Percentiles rank a stretch among this genome's conserved stretches.
Conservation (phyloP, 2,797 vertebrate species). For the Rousettus madagascariensis region DNA sequence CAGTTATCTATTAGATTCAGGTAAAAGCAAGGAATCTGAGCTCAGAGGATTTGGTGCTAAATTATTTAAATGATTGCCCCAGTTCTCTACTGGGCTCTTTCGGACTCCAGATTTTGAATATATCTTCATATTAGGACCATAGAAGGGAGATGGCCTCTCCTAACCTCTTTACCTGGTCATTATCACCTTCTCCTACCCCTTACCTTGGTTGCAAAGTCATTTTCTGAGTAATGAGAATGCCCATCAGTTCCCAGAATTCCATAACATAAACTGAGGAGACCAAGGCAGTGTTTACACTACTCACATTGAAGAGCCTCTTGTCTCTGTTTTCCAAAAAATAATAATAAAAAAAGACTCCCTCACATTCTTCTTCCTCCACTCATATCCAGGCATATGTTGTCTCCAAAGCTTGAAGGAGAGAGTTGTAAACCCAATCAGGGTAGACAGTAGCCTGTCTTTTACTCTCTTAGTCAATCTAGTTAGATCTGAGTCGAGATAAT, state of each 20-base stretch:
- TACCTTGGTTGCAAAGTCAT: slow-evolving; percentile 12
- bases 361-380: neutral
- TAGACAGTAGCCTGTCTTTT: neutral
- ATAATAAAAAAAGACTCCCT: neutral
- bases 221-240: slow-evolving; percentile 20
- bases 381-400: neutral
- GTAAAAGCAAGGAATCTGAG: neutral
- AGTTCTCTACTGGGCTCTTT: slow-evolving; percentile 2
- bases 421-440: neutral
- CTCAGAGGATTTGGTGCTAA: neutral
- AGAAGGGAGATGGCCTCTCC: neutral
- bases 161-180: neutral
- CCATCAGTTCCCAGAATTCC: neutral
- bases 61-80: neutral
- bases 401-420: neutral
- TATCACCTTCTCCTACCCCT: neutral
- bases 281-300: neutral
- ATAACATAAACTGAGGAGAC: neutral
- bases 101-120: neutral
- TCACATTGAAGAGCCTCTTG: neutral
- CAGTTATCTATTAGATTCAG: slow-evolving; percentile 37
- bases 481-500: neutral
- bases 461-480: neutral
- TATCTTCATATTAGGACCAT: neutral
- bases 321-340: slow-evolving; percentile 4